A percentile compares a stretch with the other conserved stretches of the same genome.
These are phyloP conservation scores for Dipodomys stephensi DNA, from an alignment of 2,113 vertebrate genomes.

Conservation along the genomic window DNA sequence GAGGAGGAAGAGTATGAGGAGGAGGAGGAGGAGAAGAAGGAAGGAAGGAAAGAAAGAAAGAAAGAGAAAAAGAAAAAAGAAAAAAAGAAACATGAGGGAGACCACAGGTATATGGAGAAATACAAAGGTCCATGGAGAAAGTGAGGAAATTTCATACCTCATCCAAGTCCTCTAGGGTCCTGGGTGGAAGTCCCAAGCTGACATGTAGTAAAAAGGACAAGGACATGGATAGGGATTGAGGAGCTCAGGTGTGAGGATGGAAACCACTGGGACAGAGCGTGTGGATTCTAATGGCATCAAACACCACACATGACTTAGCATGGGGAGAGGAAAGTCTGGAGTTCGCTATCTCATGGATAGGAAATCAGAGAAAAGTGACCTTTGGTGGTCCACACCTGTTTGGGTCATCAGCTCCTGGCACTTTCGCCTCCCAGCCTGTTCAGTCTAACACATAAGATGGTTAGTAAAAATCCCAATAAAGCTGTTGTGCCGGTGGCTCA, in stretches of 20 bases:
- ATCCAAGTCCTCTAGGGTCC: background rate
- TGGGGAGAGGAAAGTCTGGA: background rate
- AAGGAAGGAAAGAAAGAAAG: no score
- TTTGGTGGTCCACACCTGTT: background rate
- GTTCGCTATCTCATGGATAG: background rate
- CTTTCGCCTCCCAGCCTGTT: background rate
- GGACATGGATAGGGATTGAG: background rate
- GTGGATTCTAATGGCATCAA: background rate
- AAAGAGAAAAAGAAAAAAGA: no score
- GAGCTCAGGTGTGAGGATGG: background rate
- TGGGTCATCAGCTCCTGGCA: background rate
- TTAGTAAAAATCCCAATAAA: background rate
- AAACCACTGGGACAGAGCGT: background rate
- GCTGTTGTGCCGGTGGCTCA: no score
- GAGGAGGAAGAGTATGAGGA: no score
- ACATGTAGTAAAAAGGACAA: background rate
- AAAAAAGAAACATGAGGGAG: background rate
- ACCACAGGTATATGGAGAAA: background rate
- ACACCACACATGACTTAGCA: background rate
- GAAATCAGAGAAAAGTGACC: background rate
- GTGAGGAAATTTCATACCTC: background rate
- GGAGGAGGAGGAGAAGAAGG: no score
- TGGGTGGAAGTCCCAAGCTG: constrained; percentile 1
- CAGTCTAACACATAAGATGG: background rate
- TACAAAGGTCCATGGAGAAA: background rate